Evolutionary conservation across 2,888 invertebrate genomes (phyloP).

Genomic region (Biston betularia): DNA sequence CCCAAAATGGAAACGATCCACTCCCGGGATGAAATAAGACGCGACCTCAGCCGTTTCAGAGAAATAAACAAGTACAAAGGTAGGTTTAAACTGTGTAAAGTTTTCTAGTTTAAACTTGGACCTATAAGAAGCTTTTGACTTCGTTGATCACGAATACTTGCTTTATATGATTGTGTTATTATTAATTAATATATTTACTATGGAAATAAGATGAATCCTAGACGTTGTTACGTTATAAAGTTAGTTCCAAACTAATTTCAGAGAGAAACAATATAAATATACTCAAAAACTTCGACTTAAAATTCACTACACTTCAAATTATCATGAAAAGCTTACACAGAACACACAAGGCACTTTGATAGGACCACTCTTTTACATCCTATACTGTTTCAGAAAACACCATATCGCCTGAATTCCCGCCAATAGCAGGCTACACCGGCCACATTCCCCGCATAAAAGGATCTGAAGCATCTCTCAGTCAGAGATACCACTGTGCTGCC

Average conservation of each 20-base stretch:
- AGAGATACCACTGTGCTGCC: slow-evolving; percentile 89
- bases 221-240: too few species aligned
- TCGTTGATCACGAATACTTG: not conserved
- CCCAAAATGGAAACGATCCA: slow-evolving; percentile 86
- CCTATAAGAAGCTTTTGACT: slow-evolving; percentile 27
- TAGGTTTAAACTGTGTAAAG: slow-evolving; percentile 45
- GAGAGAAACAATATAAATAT: too few species aligned
- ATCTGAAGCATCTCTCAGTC: slow-evolving; percentile 89
- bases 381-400: slow-evolving; percentile 83
- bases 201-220: not conserved
- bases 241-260: too few species aligned
- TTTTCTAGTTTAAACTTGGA: too few species aligned
- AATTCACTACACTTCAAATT: too few species aligned
- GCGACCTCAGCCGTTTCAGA: slow-evolving; percentile 80
- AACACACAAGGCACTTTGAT: slow-evolving; percentile 37
- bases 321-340: not conserved
- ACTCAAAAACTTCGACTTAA: too few species aligned
- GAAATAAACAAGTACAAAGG: slow-evolving; percentile 85
- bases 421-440: slow-evolving; percentile 91
- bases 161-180: not conserved
- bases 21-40: slow-evolving; percentile 83
- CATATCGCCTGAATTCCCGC: slow-evolving; percentile 89
- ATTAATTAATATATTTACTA: too few species aligned
- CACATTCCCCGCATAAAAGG: slow-evolving; percentile 90
- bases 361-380: slow-evolving; percentile 23